A percentile compares a stretch with the other conserved stretches of the same genome.
Evolutionary conservation across 2,113 vertebrate genomes (phyloP).

Genomic region (Cynocephalus volans): DNA sequence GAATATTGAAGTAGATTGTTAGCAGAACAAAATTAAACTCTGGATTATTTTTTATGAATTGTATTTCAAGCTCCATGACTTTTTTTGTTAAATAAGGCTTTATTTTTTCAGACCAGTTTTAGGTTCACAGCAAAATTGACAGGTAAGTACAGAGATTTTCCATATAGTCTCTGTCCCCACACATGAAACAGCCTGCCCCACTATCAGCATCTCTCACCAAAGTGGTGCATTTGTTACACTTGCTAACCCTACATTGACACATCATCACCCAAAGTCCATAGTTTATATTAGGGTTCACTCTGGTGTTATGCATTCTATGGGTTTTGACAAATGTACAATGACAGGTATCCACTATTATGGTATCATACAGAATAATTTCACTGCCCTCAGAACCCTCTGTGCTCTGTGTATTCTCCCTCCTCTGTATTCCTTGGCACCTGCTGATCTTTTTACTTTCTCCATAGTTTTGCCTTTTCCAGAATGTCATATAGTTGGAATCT

Average conservation of each 20-base stretch:
- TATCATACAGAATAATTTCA: not conserved
- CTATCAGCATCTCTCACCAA: not conserved
- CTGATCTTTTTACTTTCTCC: not conserved
- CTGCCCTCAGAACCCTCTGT: not conserved
- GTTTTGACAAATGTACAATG: not conserved
- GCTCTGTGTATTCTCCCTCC: not conserved
- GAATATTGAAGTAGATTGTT: conserved; percentile 70
- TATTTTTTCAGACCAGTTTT: not conserved
- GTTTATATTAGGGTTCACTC: not conserved
- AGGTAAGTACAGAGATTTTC: not conserved
- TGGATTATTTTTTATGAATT: conserved; percentile 74
- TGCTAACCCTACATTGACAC: not conserved
- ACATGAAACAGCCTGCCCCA: not conserved
- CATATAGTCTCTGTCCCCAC: not conserved
- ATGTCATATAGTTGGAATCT: not conserved
- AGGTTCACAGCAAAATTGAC: not conserved
- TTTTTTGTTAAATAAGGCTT: conserved; percentile 52
- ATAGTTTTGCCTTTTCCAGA: not conserved
- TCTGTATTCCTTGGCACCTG: not conserved
- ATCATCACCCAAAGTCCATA: not conserved
- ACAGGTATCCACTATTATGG: not conserved
- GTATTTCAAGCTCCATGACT: conserved; percentile 77
- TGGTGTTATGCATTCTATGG: not conserved
- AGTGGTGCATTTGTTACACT: not conserved
- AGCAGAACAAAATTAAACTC: conserved; percentile 85